Conservation (phyloP, 2,888 invertebrate species). For the Cataglyphis livida region DNA sequence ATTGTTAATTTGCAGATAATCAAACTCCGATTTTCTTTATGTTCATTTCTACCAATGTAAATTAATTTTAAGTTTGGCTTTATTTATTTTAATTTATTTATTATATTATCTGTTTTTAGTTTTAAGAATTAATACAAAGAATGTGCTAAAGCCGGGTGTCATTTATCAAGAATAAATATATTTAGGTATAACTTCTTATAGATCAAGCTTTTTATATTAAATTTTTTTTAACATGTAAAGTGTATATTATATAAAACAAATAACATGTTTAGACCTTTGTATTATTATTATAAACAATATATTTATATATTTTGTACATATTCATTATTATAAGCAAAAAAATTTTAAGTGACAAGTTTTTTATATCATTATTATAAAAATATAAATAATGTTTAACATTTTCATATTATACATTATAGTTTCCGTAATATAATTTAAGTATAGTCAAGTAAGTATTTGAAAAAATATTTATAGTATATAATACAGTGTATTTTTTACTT, state of each 20-base stretch:
- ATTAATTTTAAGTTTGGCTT: too few species aligned
- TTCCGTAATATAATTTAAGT: background rate
- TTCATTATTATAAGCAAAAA: background rate
- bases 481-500: background rate
- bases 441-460: background rate
- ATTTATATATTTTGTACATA: background rate
- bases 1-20: too few species aligned
- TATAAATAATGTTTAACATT: slow-evolving; percentile 10
- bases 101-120: too few species aligned
- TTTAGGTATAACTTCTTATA: too few species aligned
- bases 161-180: too few species aligned
- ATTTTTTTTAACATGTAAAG: too few species aligned
- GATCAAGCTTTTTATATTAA: too few species aligned
- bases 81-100: too few species aligned
- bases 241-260: background rate
- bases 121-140: too few species aligned
- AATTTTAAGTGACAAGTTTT: background rate
- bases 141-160: too few species aligned
- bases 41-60: too few species aligned
- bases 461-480: slow-evolving; percentile 6
- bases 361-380: background rate
- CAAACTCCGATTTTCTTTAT: too few species aligned
- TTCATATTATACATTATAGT: background rate
- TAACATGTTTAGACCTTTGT: background rate
- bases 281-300: slow-evolving; percentile 7